Evolutionary conservation across 2,113 vertebrate genomes (phyloP).

Genomic region (Rutilus rutilus): DNA sequence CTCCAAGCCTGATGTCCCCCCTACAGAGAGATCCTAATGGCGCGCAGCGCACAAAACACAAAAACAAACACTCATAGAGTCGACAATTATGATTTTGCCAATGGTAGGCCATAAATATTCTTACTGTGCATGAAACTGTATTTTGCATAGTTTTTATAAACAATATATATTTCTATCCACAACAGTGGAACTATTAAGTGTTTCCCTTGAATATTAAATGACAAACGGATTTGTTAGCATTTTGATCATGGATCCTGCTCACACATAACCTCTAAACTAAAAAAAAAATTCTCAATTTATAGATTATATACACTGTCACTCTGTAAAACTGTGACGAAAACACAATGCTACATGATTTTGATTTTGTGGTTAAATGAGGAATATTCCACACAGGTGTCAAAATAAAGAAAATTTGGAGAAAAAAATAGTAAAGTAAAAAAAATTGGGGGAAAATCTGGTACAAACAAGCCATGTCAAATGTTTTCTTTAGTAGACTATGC

Average conservation of each 20-base stretch:
- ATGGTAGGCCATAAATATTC: not conserved
- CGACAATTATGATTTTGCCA: not conserved
- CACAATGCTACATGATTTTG: not conserved
- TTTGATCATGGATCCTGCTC: not conserved
- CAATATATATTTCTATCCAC: not conserved
- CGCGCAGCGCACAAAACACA: constrained; percentile 1
- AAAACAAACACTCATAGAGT: not conserved
- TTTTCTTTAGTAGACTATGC: not conserved
- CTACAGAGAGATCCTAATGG: not conserved
- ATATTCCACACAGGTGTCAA: not conserved
- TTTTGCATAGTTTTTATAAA: not conserved
- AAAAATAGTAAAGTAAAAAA: not conserved
- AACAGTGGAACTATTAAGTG: not conserved
- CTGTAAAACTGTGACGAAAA: not conserved
- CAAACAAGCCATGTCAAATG: too few relatives aligned
- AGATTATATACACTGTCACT: not conserved
- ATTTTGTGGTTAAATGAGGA: not conserved
- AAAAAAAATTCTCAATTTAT: not conserved
- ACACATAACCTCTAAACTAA: not conserved
- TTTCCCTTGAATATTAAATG: not conserved
- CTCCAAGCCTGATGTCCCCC: not conserved
- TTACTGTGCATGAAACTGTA: not conserved
- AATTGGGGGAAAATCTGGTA: too few relatives aligned
- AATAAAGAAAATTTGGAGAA: not conserved
- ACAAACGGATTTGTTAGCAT: not conserved